Evolutionary conservation across 30 jellyfish, hydroid and myxozoan species (phyloP).

Genomic region (Aurelia sp.): DNA sequence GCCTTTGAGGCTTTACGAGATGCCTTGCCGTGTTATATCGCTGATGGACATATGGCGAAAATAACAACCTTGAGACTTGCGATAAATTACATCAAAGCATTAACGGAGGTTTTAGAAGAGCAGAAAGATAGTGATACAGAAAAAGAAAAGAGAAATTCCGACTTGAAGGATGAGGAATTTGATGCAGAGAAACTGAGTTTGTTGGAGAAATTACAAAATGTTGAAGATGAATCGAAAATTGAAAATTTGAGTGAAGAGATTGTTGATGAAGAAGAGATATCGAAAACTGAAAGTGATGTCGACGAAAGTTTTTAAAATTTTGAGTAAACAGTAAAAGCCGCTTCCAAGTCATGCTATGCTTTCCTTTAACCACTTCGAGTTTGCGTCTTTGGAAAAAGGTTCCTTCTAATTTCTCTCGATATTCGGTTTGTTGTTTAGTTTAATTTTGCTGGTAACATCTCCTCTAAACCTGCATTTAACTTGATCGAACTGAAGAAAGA

Average conservation of each 20-base stretch:
- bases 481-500: too few relatives aligned
- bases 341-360: too few relatives aligned
- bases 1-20: slow-evolving; percentile 97
- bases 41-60: slow-evolving; percentile 99
- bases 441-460: too few relatives aligned
- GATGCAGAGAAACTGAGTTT: slow-evolving; percentile 16
- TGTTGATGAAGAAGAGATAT: neutral
- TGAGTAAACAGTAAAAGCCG: too few relatives aligned
- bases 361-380: too few relatives aligned
- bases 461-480: too few relatives aligned
- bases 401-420: too few relatives aligned
- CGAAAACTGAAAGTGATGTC: slow-evolving; percentile 5
- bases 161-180: neutral
- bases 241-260: neutral
- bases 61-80: slow-evolving; percentile 95
- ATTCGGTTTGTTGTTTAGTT: too few relatives aligned
- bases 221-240: neutral
- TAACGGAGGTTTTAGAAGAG: slow-evolving; percentile 85
- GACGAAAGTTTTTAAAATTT: neutral
- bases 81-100: slow-evolving; percentile 89
- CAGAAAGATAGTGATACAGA: slow-evolving; percentile 68
- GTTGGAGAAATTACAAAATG: neutral
- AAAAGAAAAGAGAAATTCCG: slow-evolving; percentile 32
- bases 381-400: too few relatives aligned
- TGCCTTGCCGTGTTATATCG: slow-evolving; percentile 97